Conservation (phyloP, 1,140 invertebrate genomes). For the Leptopilina clavipes region DNA sequence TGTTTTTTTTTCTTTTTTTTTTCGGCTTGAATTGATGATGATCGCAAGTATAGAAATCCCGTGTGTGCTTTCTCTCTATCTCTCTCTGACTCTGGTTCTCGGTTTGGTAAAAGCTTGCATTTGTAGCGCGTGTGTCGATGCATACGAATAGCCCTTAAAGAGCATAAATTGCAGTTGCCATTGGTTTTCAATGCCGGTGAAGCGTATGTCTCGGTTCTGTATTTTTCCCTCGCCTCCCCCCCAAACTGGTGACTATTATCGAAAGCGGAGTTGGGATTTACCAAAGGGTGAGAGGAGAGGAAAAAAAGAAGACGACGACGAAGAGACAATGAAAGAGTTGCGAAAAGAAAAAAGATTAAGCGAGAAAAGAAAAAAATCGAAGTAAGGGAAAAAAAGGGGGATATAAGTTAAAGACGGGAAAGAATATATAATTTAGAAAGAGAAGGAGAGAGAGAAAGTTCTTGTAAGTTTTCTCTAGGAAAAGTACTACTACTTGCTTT, state of each 20-base stretch:
- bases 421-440: background rate
- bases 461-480: background rate
- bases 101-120: slow-evolving; percentile 23
- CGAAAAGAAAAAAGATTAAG: too few species aligned
- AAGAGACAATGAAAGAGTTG: too few species aligned
- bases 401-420: background rate
- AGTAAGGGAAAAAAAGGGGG: background rate
- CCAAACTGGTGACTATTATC: slow-evolving; percentile 19
- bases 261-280: slow-evolving; percentile 26
- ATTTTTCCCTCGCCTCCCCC: slow-evolving; percentile 3
- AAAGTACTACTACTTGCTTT: slow-evolving; percentile 13
- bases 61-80: background rate
- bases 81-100: slow-evolving; percentile 1
- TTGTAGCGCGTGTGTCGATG: slow-evolving; percentile 25
- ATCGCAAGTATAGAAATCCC: slow-evolving; percentile 20
- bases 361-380: too few species aligned
- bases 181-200: slow-evolving; percentile 23
- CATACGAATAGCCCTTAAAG: slow-evolving; percentile 30
- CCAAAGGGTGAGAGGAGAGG: background rate
- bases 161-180: slow-evolving; percentile 33
- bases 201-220: slow-evolving; percentile 34
- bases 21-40: background rate
- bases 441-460: background rate
- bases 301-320: background rate
- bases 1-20: slow-evolving; percentile 18